phyloP scores from a whole-genome alignment of 2,888 invertebrate genomes.

The Cancer borealis region DNA sequence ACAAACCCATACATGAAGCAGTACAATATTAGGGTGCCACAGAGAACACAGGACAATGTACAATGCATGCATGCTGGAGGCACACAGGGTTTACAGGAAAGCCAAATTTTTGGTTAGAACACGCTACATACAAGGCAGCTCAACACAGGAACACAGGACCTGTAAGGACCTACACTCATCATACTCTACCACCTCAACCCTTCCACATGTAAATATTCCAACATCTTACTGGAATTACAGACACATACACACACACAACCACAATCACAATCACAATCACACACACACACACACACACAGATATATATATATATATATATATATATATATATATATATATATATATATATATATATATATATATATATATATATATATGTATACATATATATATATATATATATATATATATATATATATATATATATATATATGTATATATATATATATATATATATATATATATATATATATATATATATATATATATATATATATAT shows the following conservation, averaged over 20 bases:
- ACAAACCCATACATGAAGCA: constrained; percentile 14
- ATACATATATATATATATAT: not conserved
- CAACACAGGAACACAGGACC: not conserved
- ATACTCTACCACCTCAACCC: not conserved
- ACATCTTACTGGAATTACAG: not conserved
- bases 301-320: too few species aligned
- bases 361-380: not conserved
- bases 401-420: not conserved
- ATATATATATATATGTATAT: too few species aligned
- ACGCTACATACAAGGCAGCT: not conserved
- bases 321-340: too few species aligned
- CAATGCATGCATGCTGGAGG: constrained; percentile 23
- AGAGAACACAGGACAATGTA: not conserved
- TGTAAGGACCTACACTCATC: not conserved
- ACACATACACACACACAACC: too few species aligned
- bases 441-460: too few species aligned
- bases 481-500: not conserved
- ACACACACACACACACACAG: too few species aligned
- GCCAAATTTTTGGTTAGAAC: not conserved
- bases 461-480: constrained; percentile 23
- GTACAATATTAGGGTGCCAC: not conserved
- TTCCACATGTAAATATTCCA: not conserved
- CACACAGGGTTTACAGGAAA: not conserved
- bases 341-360: not conserved
- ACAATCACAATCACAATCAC: too few species aligned